Evolutionary conservation across 2,888 invertebrate species (phyloP).

Genomic region (Heliconius charithonia): DNA sequence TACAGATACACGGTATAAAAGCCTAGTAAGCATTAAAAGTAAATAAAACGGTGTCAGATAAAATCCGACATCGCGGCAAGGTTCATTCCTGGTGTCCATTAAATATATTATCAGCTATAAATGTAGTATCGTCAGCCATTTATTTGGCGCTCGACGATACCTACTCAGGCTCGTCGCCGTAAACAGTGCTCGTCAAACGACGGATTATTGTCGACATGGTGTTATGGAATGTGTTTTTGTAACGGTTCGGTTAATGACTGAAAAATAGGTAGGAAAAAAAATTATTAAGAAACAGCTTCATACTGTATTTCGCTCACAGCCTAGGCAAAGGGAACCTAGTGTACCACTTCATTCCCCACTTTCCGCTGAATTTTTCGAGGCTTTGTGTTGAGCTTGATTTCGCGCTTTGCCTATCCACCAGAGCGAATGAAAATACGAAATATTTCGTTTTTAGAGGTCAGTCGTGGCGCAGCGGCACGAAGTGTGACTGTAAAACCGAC

Average conservation of each 20-base stretch:
- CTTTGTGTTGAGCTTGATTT: too few relatives aligned
- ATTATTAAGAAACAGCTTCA: too few relatives aligned
- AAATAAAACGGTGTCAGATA: conserved; percentile 19
- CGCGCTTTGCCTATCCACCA: too few relatives aligned
- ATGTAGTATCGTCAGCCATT: conserved; percentile 77
- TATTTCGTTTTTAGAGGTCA: too few relatives aligned
- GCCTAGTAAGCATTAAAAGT: conserved; percentile 19
- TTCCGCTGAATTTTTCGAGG: too few relatives aligned
- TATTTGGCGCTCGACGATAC: conserved; percentile 68
- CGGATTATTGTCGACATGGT: conserved; percentile 68
- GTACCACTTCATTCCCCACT: too few relatives aligned
- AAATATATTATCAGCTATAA: conserved; percentile 78
- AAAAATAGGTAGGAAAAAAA: too few relatives aligned
- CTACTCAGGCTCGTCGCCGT: conserved; percentile 66
- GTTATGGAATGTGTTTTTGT: conserved; percentile 60
- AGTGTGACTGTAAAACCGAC: too few relatives aligned
- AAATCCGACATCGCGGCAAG: conserved; percentile 39
- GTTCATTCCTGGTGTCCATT: conserved; percentile 57
- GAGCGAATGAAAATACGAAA: background rate
- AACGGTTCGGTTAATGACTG: conserved; percentile 26
- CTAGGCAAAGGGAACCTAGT: too few relatives aligned
- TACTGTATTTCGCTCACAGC: too few relatives aligned
- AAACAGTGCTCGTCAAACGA: conserved; percentile 73
- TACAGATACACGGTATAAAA: background rate
- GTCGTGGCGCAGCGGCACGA: too few relatives aligned